Evolutionary conservation across 2,888 invertebrate genomes (phyloP).

Genomic region (Drosophila austrosaltans): DNA sequence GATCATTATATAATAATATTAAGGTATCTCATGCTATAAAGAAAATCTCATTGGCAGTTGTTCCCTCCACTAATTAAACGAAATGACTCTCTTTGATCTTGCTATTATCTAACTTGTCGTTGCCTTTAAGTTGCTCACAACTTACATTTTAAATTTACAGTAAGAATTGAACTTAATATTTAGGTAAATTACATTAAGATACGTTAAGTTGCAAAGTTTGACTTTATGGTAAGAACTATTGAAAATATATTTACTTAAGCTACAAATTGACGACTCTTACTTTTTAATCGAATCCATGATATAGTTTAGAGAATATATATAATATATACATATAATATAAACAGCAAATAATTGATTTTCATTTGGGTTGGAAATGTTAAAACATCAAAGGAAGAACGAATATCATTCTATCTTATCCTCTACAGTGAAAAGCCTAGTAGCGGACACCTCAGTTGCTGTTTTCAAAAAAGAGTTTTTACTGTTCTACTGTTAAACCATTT

Average conservation of each 20-base stretch:
- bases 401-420: too few species aligned
- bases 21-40: conserved; percentile 11
- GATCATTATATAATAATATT: neutral
- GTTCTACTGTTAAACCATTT: too few species aligned
- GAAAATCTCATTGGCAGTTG: conserved; percentile 68
- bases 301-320: conserved; percentile 44
- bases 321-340: conserved; percentile 20
- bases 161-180: conserved; percentile 32
- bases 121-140: conserved; percentile 67
- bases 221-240: conserved; percentile 55
- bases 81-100: conserved; percentile 53
- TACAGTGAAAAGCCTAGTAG: too few species aligned
- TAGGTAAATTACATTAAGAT: conserved; percentile 33
- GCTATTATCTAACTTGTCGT: conserved; percentile 39
- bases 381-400: too few species aligned
- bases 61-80: conserved; percentile 64
- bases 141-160: conserved; percentile 49
- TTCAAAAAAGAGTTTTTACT: too few species aligned
- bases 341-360: neutral
- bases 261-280: conserved; percentile 60
- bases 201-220: conserved; percentile 63
- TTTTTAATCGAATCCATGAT: conserved; percentile 70
- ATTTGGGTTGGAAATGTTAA: neutral
- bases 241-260: conserved; percentile 43
- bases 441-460: too few species aligned